These are phyloP conservation scores for Limnothrissa miodon DNA, from an alignment of 2,113 vertebrate species.

Conservation along the genomic window DNA sequence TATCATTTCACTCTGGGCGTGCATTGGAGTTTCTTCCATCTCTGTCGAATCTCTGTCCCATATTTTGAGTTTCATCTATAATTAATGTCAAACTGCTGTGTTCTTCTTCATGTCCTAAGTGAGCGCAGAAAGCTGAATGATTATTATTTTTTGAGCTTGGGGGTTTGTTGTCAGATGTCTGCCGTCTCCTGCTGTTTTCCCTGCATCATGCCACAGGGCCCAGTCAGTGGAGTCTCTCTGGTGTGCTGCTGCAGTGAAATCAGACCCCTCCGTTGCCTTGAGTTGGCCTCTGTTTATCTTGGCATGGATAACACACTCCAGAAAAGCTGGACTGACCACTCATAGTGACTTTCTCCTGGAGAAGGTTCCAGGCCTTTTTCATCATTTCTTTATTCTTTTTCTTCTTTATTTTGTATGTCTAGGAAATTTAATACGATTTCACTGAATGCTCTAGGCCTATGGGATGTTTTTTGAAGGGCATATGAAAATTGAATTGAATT, in stretches of 20 bases:
- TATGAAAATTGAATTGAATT: too few relatives aligned
- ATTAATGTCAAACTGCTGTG: not conserved
- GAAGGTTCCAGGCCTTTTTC: not conserved
- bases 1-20: not conserved
- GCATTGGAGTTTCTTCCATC: not conserved
- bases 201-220: not conserved
- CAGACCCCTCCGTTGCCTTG: not conserved
- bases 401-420: not conserved
- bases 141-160: not conserved
- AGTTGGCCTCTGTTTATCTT: constrained; percentile 27
- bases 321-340: not conserved
- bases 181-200: not conserved
- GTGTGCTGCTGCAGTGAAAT: constrained; percentile 14
- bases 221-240: not conserved
- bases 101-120: not conserved
- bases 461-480: too few relatives aligned
- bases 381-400: constrained; percentile 1
- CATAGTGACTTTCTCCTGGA: not conserved
- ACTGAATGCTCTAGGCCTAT: too few relatives aligned
- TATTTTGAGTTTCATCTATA: not conserved
- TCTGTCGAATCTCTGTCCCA: not conserved
- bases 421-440: too few relatives aligned
- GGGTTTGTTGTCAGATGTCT: not conserved
- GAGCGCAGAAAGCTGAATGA: not conserved
- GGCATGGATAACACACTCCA: constrained; percentile 5